Base-by-base conservation (phyloP, 2,888 invertebrate genomes). In the Tachina lurida region DNA sequence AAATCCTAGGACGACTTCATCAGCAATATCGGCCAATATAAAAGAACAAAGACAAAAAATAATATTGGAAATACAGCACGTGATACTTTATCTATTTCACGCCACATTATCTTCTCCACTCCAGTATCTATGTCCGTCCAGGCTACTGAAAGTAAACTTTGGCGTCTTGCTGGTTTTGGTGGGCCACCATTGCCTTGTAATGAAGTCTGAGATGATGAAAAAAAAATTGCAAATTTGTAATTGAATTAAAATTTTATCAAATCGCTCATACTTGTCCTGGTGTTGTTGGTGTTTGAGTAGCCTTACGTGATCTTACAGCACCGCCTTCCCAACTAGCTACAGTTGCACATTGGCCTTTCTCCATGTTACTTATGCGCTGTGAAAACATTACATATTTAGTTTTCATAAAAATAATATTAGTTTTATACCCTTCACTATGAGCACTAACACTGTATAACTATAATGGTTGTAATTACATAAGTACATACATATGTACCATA, bases 21-120 rank as follows among this genome's bases (percentile, higher is more conserved):
- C 65, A 96, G 92, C 67, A 97, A 93, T 84, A 96, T 95, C 0
- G 96, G 96, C 96, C 97, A 97, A 92, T 96, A 97, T 90, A 96
- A 93, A 0, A 95, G 94, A 74, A 96, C 95, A 91, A 97, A 97
- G 19, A 96, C 94, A 19, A 96, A 94, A 92, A 97, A 97, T n/a
- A 96, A 91, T 17, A 95, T 95, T 10, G 97, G 97, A 91, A 97
- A 97, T 8, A 96, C 95, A 68, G 96, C 94, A 71, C 96, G 94
- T 5, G 96, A 96, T 5, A 96, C 94, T 89, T 95, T 95, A 92
- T 97, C 97, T 86, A 97, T 96, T 93, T 96, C 95, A 76, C 95
- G 94, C 95, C 96, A 97, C 88, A 96, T 94, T n/a, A 96, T 95
- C 88, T 95, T 95, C 88, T 95, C 95, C 89, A 95, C 95, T 3